A percentile compares a stretch with the other conserved stretches of the same genome.
These are phyloP conservation scores for Chaenogobius annularis DNA, from an alignment of 2,113 vertebrate species.

Conservation along the genomic window DNA sequence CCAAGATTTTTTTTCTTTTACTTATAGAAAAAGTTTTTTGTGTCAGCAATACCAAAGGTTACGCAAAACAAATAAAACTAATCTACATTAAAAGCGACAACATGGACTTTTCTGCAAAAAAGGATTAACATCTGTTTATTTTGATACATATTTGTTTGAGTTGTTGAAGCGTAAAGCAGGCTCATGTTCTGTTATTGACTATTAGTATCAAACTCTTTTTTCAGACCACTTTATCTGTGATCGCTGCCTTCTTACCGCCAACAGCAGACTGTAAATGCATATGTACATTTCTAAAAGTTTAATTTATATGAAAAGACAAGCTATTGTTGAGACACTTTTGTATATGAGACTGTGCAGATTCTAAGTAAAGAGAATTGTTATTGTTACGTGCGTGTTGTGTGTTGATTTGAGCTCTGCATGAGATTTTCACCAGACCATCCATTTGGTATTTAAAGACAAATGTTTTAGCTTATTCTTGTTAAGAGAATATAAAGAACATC, in stretches of 20 bases:
- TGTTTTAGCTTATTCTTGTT: conserved; percentile 2
- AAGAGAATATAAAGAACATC: conserved; percentile 32
- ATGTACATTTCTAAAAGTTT: conserved; percentile 56
- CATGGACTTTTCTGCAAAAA: neutral
- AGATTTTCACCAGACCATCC: conserved; percentile 10
- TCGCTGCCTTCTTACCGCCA: conserved; percentile 26
- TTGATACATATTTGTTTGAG: neutral
- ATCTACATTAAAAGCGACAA: neutral
- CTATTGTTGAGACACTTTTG: conserved; percentile 61
- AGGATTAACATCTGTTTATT: neutral
- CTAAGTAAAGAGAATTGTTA: conserved; percentile 59
- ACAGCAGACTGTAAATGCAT: conserved; percentile 28
- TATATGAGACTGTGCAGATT: conserved; percentile 58
- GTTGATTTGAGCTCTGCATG: conserved; percentile 22
- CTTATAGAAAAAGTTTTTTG: neutral
- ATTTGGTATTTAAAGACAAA: conserved; percentile 24
- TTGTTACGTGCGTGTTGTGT: conserved; percentile 37
- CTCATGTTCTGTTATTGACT: conserved; percentile 60
- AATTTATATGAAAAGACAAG: conserved; percentile 68
- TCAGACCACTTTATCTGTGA: conserved; percentile 28
- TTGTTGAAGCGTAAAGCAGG: neutral
- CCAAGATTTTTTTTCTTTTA: neutral
- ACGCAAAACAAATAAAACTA: neutral
- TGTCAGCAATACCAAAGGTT: neutral
- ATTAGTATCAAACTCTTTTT: conserved; percentile 21